A percentile compares a stretch with the other conserved stretches of the same genome.
These are phyloP conservation scores for Hiodon tergisus DNA, from an alignment of 2,113 vertebrate genomes.

Conservation along the genomic window DNA sequence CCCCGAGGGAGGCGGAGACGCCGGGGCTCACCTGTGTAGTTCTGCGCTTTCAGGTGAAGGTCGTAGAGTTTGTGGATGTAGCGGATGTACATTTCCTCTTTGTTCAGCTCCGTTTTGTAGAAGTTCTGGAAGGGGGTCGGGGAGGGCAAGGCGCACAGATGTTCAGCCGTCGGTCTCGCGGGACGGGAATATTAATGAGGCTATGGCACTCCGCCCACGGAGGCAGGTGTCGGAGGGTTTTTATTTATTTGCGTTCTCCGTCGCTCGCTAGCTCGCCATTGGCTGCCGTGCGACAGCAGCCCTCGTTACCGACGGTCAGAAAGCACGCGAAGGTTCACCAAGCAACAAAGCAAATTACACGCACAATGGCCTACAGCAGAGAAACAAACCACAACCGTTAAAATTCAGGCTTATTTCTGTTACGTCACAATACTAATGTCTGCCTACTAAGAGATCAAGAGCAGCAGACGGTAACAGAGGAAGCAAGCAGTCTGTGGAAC, in stretches of 20 bases:
- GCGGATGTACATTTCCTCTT: slow-evolving; percentile 98
- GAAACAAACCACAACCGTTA: not conserved
- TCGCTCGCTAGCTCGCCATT: slow-evolving; percentile 9
- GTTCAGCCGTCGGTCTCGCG: slow-evolving; percentile 17
- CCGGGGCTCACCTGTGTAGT: slow-evolving; percentile 83
- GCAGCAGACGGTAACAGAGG: not conserved
- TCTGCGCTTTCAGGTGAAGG: slow-evolving; percentile 94
- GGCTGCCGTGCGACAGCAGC: not conserved
- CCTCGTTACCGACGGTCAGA: too few relatives aligned
- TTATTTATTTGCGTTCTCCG: not conserved
- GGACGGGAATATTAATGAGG: slow-evolving; percentile 16
- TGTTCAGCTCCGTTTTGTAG: slow-evolving; percentile 97
- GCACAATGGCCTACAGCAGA: not conserved
- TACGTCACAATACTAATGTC: not conserved
- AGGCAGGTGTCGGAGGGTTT: not conserved
- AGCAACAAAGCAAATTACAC: not conserved
- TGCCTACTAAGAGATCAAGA: not conserved
- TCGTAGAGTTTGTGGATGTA: slow-evolving; percentile 98
- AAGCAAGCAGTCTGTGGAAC: not conserved
- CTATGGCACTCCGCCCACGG: slow-evolving; percentile 13
- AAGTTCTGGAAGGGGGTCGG: slow-evolving; percentile 76
- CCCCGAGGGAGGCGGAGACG: not conserved
- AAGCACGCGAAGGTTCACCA: not conserved
- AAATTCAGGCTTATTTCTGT: too few relatives aligned
- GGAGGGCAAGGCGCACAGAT: slow-evolving; percentile 12